phyloP scores from a whole-genome alignment of 2,888 invertebrate species.

The Teleiodes luculella region DNA sequence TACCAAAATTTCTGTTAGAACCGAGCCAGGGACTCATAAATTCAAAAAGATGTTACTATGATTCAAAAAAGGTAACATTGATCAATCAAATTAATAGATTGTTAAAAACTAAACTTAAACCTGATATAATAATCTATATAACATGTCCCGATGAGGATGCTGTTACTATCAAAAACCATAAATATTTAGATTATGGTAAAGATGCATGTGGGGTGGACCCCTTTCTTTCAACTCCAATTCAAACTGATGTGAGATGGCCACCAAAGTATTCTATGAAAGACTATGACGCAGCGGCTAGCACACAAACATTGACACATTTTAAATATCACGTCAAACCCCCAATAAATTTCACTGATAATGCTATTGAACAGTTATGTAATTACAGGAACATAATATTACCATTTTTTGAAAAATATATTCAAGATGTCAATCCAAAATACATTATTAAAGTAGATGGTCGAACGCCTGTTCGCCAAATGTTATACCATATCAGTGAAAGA shows the following conservation, averaged over 20 bases:
- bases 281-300: slow-evolving; percentile 39
- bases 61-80: slow-evolving; percentile 43
- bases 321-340: slow-evolving; percentile 72
- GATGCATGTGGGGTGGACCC: slow-evolving; percentile 26
- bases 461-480: slow-evolving; percentile 61
- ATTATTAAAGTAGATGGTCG: slow-evolving; percentile 80
- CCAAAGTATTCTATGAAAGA: slow-evolving; percentile 46
- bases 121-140: slow-evolving; percentile 77
- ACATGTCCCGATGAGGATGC: slow-evolving; percentile 75
- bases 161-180: slow-evolving; percentile 53
- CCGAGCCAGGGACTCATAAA: slow-evolving; percentile 43
- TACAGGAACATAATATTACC: slow-evolving; percentile 64
- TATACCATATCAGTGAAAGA: slow-evolving; percentile 65
- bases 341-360: slow-evolving; percentile 60
- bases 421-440: slow-evolving; percentile 73
- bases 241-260: slow-evolving; percentile 52
- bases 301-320: slow-evolving; percentile 39
- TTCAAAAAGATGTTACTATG: slow-evolving; percentile 34
- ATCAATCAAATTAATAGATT: slow-evolving; percentile 51
- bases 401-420: slow-evolving; percentile 69
- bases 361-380: slow-evolving; percentile 68
- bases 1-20: slow-evolving; percentile 59
- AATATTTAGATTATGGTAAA: slow-evolving; percentile 47
- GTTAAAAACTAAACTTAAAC: slow-evolving; percentile 50
- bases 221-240: slow-evolving; percentile 30